Percentiles rank a stretch among this genome's conserved stretches.
These are phyloP conservation scores for Tauraco hartlaubi DNA, from an alignment of 2,797 vertebrate genomes.

Conservation along the genomic window DNA sequence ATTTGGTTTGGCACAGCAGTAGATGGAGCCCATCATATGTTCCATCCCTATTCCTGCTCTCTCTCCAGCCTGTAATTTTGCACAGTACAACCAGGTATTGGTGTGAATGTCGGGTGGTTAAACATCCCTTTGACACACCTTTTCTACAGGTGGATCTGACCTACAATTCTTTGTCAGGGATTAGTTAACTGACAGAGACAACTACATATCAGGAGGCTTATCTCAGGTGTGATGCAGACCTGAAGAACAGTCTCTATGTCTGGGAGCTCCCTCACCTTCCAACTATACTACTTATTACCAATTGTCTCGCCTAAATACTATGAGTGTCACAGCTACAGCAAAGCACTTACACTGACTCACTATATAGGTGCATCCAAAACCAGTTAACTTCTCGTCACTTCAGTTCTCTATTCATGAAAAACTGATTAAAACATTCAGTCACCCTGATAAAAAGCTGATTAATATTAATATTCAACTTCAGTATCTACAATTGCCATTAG, in stretches of 20 bases:
- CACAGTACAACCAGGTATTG: not conserved
- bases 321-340: not conserved
- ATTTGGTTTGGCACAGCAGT: not conserved
- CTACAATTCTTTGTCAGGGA: not conserved
- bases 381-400: not conserved
- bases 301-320: not conserved
- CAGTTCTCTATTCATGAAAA: not conserved
- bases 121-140: not conserved
- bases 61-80: not conserved
- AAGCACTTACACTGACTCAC: not conserved
- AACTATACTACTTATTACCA: not conserved
- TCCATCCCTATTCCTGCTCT: not conserved
- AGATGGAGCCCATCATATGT: not conserved
- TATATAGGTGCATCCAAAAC: not conserved
- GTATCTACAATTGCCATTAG: not conserved
- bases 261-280: not conserved
- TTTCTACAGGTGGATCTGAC: not conserved
- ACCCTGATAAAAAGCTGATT: not conserved
- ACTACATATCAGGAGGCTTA: not conserved
- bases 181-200: not conserved
- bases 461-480: not conserved
- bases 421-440: not conserved
- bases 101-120: not conserved
- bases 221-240: not conserved
- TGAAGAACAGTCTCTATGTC: not conserved